Base-by-base conservation (phyloP, 2,888 invertebrate genomes). In the Netelia virgata region DNA sequence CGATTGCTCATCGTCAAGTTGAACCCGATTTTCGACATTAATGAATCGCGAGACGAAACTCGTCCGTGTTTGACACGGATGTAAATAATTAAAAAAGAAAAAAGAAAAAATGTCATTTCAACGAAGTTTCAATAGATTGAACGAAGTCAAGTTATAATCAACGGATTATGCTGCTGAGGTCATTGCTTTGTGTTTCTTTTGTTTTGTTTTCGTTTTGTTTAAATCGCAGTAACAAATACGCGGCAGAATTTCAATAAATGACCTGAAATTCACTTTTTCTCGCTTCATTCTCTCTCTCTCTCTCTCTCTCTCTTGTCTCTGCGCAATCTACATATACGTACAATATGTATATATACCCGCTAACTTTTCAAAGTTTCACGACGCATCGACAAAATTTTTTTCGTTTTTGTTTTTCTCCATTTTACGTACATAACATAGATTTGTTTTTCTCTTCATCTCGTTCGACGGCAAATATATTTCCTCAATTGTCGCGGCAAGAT, bases 91-190 rank as follows among this genome's bases (percentile, higher is more conserved):
- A 36, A 55, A 64, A 66, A 61, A 50, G 18, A 43, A 43, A 64
- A 64, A 64, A 57, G 63, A 57, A 79, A 47, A 28, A 43, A 55
- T 73, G 57, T 59, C 2, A 66, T 76, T 73, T 73, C 41, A 11
- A 16, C 41, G 28, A 53, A 64, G 61, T 76, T 20, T 72, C 69
- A 70, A 64, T 72, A 57, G 57, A 64, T 83, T 28, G 64, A 84
- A 77, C 82, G 83, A 87, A 72, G 68, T 80, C 82, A 88, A 88
- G 87, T 86, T 84, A 82, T 83, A 87, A 92, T 92, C 91, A 93
- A 93, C 93, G 92, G 91, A 88, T 92, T 91, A 93, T 92, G 92
- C 92, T 90, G 91, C 90, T 90, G 88, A 85, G 75, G 57, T 73
- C 36, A 47, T 14, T n/a, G 57, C 6, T 57, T 57, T 57, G 9